Evolutionary conservation across 2,113 vertebrate genomes (phyloP).

Genomic region (Electrona antarctica): DNA sequence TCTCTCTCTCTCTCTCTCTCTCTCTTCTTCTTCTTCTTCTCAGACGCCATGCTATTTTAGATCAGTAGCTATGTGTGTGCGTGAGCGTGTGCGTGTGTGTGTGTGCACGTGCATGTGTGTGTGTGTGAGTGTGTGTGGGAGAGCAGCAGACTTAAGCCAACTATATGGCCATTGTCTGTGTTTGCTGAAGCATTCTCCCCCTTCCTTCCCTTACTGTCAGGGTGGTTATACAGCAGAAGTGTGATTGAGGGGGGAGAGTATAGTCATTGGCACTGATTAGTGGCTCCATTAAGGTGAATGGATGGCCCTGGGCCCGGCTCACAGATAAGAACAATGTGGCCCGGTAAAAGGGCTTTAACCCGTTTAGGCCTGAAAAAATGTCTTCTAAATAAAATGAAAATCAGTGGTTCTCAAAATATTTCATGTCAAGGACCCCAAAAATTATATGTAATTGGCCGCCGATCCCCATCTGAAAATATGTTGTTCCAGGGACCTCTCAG

Average conservation of each 20-base stretch:
- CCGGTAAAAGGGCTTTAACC: conserved; percentile 58
- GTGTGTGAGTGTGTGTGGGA: too few relatives aligned
- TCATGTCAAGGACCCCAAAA: too few relatives aligned
- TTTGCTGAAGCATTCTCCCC: conserved; percentile 40
- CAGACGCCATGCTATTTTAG: conserved; percentile 52
- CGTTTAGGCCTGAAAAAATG: too few relatives aligned
- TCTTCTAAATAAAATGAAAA: too few relatives aligned
- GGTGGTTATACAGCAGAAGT: conserved; percentile 35
- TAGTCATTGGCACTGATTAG: conserved; percentile 74
- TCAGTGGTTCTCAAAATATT: too few relatives aligned
- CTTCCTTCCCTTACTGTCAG: conserved; percentile 15
- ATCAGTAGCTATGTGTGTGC: conserved; percentile 21
- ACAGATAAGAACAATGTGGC: conserved; percentile 67
- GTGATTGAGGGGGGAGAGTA: conserved; percentile 62
- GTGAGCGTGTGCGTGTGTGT: too few relatives aligned
- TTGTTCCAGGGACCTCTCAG: too few relatives aligned
- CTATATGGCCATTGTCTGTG: conserved; percentile 58
- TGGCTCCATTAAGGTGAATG: conserved; percentile 74
- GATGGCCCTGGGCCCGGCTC: conserved; percentile 50
- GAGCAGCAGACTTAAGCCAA: conserved; percentile 39
- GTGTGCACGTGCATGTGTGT: too few relatives aligned
- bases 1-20: conserved; percentile 55
- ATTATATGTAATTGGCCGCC: too few relatives aligned
- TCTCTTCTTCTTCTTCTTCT: not conserved
- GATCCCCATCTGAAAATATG: too few relatives aligned